A percentile compares a stretch with the other conserved stretches of the same genome.
These are phyloP conservation scores for Acanthaster planci DNA, from an alignment of 35 echinoderm and acorn worm genomes.

Conservation along the genomic window DNA sequence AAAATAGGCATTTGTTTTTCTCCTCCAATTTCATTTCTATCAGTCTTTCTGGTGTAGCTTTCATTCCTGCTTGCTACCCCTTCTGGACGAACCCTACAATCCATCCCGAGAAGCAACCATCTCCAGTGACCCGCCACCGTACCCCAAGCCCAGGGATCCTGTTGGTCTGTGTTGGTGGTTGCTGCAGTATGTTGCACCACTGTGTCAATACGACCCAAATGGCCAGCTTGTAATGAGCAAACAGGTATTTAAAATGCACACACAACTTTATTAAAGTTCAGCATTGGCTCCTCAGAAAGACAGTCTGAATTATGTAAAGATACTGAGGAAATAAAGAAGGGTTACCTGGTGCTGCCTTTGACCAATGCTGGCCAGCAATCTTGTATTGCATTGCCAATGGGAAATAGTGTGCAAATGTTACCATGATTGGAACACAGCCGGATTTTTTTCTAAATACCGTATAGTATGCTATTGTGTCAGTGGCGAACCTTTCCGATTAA, in stretches of 20 bases:
- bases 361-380: too few relatives aligned
- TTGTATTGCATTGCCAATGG: too few relatives aligned
- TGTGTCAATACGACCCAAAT: conserved; percentile 49
- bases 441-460: too few relatives aligned
- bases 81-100: conserved; percentile 13
- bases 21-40: neutral
- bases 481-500: too few relatives aligned
- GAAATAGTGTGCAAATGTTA: too few relatives aligned
- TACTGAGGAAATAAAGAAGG: too few relatives aligned
- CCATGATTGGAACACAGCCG: too few relatives aligned
- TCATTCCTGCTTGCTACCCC: conserved; percentile 18
- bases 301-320: too few relatives aligned
- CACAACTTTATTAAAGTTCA: too few relatives aligned
- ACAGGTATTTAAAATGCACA: neutral
- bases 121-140: neutral
- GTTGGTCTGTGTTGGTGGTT: conserved; percentile 65
- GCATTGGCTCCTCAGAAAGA: too few relatives aligned
- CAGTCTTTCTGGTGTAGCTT: conserved; percentile 71
- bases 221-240: conserved; percentile 8
- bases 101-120: neutral
- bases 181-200: conserved; percentile 35
- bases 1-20: neutral
- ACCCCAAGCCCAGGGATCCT: conserved; percentile 24
- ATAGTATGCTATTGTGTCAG: too few relatives aligned
- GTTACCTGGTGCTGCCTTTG: too few relatives aligned